These are phyloP conservation scores for Dicaeum eximium DNA, from an alignment of 2,113 vertebrate species.

Conservation along the genomic window DNA sequence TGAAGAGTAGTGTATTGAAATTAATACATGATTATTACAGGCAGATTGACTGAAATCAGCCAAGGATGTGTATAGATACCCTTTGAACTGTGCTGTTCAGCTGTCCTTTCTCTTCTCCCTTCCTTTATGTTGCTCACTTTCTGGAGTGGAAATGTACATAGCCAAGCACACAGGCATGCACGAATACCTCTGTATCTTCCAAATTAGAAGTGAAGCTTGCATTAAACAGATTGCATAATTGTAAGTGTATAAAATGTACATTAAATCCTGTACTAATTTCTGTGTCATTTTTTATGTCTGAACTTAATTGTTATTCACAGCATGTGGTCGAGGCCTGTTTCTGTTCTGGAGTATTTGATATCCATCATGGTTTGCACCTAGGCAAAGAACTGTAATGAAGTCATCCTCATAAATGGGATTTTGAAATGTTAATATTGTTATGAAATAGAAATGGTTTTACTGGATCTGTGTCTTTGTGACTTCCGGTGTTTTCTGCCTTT, in stretches of 20 bases:
- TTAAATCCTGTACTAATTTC: neutral
- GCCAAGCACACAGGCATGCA: neutral
- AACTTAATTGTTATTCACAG: neutral
- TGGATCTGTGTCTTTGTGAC: neutral
- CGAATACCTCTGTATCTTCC: neutral
- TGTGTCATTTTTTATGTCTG: neutral
- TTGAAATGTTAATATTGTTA: neutral
- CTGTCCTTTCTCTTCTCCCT: neutral
- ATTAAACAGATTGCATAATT: neutral
- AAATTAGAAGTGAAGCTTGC: neutral
- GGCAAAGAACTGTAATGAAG: neutral
- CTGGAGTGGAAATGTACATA: neutral
- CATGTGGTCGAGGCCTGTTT: accelerated
- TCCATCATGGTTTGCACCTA: neutral
- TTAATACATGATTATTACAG: neutral
- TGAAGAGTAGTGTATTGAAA: neutral
- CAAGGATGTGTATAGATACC: neutral
- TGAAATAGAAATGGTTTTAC: neutral
- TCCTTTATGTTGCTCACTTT: neutral
- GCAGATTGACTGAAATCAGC: neutral
- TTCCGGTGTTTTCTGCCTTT: neutral
- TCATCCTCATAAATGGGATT: neutral
- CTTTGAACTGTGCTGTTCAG: neutral
- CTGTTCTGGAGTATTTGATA: neutral
- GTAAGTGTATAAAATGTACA: neutral